Evolutionary conservation across 2,888 invertebrate species (phyloP), one percentile per base, ranked within the genome.

Genomic region (Drosophila leonis): DNA sequence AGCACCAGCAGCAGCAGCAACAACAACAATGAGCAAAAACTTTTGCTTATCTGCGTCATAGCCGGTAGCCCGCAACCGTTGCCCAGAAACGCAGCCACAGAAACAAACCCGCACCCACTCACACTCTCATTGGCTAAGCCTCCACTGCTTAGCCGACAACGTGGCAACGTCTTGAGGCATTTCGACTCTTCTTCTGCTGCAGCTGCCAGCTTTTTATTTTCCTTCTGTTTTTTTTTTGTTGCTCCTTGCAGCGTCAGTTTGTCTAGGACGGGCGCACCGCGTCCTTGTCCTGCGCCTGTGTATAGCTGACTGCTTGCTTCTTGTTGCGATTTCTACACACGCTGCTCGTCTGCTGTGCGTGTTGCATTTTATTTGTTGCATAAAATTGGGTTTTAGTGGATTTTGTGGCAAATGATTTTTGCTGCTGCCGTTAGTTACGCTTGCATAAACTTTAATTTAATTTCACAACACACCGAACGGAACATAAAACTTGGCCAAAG

Each of bases 381-480:
- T 83, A 67, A 86, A 90, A 90, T 90, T 88, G 87, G 87, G 89
- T 83, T 88, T 86, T 88, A 80, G 87, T 86, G 89, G 81, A 88
- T 86, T 78, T 88, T 90, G 85, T 88, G 90, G 88, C 88, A 90
- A 85, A 90, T 88, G 80, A 85, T 90, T 88, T 88, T 85, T 85
- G 83, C 80, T 80, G 73, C 83, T 82, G 80, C 74, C 87, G 83
- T 88, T 86, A 78, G 87, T 88, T 80, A 78, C 89, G 90, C 85
- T 88, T 86, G 87, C 85, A 90, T 86, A 86, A 90, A 83, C 85
- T 90, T 90, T 90, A 78, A 90, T 86, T 86, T 88, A 75, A 86
- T 86, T 88, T 84, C 72, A 67, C 70, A 80, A 48, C 66, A 71
- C 73, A 68, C 60, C 63, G 49, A 71, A 48, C 49, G 44, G 33